phyloP scores from a whole-genome alignment of 2,888 invertebrate species.

The Stomorhina lunata region DNA sequence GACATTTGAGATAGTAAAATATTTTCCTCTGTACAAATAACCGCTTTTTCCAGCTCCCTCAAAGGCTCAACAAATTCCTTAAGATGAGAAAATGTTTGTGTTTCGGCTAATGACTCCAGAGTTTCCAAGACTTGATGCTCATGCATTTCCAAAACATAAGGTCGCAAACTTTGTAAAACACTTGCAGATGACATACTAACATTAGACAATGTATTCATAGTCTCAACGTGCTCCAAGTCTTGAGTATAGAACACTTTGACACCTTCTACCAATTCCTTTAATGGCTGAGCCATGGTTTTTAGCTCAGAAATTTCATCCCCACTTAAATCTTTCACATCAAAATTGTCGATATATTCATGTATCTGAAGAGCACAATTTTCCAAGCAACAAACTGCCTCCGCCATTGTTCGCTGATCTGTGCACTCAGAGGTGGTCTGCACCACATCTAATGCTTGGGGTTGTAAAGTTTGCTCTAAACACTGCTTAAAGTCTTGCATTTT shows the following conservation, averaged over 20 bases:
- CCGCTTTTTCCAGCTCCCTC: conserved; percentile 76
- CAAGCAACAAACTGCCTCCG: conserved; percentile 74
- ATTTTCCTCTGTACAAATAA: conserved; percentile 75
- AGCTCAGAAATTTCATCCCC: conserved; percentile 70
- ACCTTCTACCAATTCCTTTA: conserved; percentile 73
- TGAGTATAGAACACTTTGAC: conserved; percentile 70
- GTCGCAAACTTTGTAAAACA: conserved; percentile 69
- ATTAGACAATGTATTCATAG: conserved; percentile 64
- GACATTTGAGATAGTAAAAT: conserved; percentile 72
- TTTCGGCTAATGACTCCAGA: conserved; percentile 68
- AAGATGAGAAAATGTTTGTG: conserved; percentile 69
- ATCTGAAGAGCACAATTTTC: conserved; percentile 76
- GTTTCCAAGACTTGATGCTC: conserved; percentile 71
- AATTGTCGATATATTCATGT: conserved; percentile 71
- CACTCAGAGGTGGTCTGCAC: conserved; percentile 71
- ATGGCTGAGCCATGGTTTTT: conserved; percentile 71
- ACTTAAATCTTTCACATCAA: conserved; percentile 68
- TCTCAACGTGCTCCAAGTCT: conserved; percentile 69
- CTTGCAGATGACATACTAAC: conserved; percentile 61
- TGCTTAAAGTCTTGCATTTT: conserved; percentile 79
- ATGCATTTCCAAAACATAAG: conserved; percentile 70
- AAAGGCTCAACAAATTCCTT: conserved; percentile 77
- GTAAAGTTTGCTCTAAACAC: conserved; percentile 78
- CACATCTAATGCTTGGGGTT: conserved; percentile 72
- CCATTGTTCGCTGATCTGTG: conserved; percentile 74